Conservation (phyloP, 2,888 invertebrate genomes). For the Siphlonurus alternatus region DNA sequence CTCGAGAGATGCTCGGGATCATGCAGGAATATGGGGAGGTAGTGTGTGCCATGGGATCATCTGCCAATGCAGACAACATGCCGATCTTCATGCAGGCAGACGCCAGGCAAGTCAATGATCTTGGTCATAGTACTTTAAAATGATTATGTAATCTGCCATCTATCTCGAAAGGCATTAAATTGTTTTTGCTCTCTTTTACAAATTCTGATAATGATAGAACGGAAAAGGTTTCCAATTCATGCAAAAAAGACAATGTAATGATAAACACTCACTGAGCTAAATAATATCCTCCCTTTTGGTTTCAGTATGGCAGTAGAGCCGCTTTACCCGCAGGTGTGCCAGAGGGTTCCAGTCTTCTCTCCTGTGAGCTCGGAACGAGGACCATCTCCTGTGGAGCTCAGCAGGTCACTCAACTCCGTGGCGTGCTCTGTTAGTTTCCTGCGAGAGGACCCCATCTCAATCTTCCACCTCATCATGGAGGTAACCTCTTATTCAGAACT, state of each 20-base stretch:
- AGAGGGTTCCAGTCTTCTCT: constrained; percentile 34
- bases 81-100: constrained; percentile 90
- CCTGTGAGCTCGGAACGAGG: constrained; percentile 25
- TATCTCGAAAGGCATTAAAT: no score
- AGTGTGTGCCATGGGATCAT: constrained; percentile 85
- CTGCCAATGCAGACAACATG: constrained; percentile 78
- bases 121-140: no score
- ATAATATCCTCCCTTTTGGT: no score
- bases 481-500: constrained; percentile 21
- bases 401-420: constrained; percentile 66
- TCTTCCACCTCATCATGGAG: constrained; percentile 70
- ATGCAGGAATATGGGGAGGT: constrained; percentile 96
- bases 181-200: no score
- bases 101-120: constrained; percentile 44
- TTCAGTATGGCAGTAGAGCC: constrained; percentile 82
- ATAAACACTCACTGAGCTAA: no score
- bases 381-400: constrained; percentile 54
- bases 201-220: no score
- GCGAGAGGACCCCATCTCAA: constrained; percentile 59
- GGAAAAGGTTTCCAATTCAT: constrained; percentile 12
- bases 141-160: no score
- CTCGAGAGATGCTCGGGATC: constrained; percentile 80
- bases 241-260: no score
- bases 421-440: constrained; percentile 74
- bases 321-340: constrained; percentile 76